These are phyloP conservation scores for Clavelina lepadiformis DNA, from an alignment of 23 tunicate genomes.

Conservation along the genomic window DNA sequence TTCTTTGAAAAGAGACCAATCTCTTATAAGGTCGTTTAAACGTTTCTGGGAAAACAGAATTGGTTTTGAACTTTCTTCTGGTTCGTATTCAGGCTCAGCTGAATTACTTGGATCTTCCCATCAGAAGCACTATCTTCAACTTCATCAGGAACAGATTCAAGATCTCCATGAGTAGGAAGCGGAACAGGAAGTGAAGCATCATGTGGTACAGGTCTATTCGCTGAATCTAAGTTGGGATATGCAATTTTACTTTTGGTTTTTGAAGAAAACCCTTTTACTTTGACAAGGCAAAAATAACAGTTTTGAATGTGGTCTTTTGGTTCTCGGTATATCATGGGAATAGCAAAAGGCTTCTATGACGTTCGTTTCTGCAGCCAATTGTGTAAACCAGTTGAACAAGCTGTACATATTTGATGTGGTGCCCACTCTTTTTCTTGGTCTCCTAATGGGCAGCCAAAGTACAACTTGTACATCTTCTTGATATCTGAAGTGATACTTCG, in stretches of 20 bases:
- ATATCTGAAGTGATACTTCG: too few species aligned
- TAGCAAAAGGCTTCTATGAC: constrained; percentile 17
- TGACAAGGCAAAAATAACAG: constrained; percentile 35
- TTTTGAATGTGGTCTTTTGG: constrained; percentile 17
- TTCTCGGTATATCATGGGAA: constrained; percentile 37
- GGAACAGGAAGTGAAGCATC: constrained; percentile 22
- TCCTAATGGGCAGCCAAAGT: constrained; percentile 30
- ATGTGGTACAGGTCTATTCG: constrained; percentile 20
- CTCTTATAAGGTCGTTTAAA: constrained; percentile 10
- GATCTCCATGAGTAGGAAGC: constrained; percentile 4
- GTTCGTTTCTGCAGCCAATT: constrained; percentile 28
- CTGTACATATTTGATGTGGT: constrained; percentile 17
- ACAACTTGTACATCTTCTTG: constrained; percentile 20
- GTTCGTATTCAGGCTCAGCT: not conserved
- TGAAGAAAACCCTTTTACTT: constrained; percentile 23
- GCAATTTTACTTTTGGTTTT: constrained; percentile 18
- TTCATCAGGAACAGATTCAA: constrained; percentile 10
- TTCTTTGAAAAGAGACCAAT: constrained; percentile 14
- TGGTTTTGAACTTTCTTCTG: constrained; percentile 2
- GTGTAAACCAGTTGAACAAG: constrained; percentile 15
- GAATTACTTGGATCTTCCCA: constrained; percentile 1
- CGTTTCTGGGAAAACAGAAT: constrained; percentile 15
- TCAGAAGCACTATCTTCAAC: constrained; percentile 15
- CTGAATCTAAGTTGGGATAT: constrained; percentile 23
- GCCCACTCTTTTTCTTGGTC: constrained; percentile 28